A percentile compares a stretch with the other conserved stretches of the same genome.
These are phyloP conservation scores for human DNA, from an alignment of 2,113 vertebrate species.

Conservation along the genomic window GRCh38 chr17:49625001-49625500, in stretches of 20 bases:
- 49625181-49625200: neutral
- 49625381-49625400: no score
- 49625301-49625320: conserved; percentile 60
- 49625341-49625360: no score
- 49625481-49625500: no score
- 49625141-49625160: conserved; percentile 32
- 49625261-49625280: conserved; percentile 45
- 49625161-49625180: neutral
- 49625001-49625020: neutral
- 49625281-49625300: conserved; percentile 28
- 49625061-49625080: neutral
- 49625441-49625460: no score
- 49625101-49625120: conserved; percentile 23
- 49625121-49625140: neutral
- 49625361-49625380: no score
- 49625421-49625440: no score
- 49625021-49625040: neutral
- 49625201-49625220: neutral
- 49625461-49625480: no score
- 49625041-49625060: neutral
- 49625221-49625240: conserved; percentile 31
- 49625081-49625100: neutral
- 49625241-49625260: neutral
- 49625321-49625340: neutral
- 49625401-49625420: no score